Conservation (phyloP, 2,113 vertebrate genomes). For the Cyphomyrus discorhynchus region DNA sequence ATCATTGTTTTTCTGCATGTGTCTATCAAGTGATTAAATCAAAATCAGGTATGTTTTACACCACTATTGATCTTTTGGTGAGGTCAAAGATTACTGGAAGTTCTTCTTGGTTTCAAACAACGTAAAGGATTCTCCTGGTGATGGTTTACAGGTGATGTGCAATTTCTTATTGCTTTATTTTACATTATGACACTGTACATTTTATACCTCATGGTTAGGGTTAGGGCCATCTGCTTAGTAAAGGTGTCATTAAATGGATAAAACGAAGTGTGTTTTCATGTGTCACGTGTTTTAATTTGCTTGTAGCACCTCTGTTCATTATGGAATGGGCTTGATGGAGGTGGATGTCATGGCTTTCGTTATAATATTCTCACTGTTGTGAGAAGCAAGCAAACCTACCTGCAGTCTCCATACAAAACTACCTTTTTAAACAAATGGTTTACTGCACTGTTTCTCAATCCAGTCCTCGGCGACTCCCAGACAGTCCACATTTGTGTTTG, state of each 20-base stretch:
- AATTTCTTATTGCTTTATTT: slow-evolving; percentile 28
- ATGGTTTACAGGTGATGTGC: slow-evolving; percentile 38
- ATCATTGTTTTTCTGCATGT: background rate
- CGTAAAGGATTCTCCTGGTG: slow-evolving; percentile 41
- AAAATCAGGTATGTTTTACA: slow-evolving; percentile 1
- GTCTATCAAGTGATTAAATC: background rate
- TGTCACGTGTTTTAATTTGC: background rate
- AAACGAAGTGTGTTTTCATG: background rate
- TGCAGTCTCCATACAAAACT: background rate
- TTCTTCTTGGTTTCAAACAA: slow-evolving; percentile 24
- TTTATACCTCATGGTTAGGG: slow-evolving; percentile 28
- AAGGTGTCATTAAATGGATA: slow-evolving; percentile 13
- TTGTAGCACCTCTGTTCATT: background rate
- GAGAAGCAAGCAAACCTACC: background rate
- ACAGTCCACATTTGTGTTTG: background rate
- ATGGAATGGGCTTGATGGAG: background rate
- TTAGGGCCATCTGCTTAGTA: background rate
- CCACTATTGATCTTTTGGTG: background rate
- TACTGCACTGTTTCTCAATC: background rate
- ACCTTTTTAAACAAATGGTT: background rate
- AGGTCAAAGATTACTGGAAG: slow-evolving; percentile 25
- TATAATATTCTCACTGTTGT: background rate
- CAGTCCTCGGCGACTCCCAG: background rate
- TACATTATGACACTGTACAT: background rate
- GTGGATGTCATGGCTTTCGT: background rate